Evolutionary conservation across 2,888 invertebrate genomes (phyloP).

Genomic region (Drosophila maculinotata): DNA sequence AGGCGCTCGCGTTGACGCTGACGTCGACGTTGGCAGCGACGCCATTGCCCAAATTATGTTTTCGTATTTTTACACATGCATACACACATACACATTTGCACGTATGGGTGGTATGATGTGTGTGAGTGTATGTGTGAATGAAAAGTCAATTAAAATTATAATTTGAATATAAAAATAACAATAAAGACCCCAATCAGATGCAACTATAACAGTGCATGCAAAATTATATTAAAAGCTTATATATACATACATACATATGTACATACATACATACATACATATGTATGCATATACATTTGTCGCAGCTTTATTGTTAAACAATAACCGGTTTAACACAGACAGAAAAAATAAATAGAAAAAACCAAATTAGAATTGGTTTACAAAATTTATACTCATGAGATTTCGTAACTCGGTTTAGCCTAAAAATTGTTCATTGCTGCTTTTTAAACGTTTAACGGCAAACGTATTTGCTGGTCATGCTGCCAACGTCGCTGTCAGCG

Average conservation of each 20-base stretch:
- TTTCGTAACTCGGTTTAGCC: slow-evolving; percentile 1
- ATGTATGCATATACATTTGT: neutral
- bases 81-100: neutral
- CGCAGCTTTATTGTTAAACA: slow-evolving; percentile 1
- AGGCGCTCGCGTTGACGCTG: slow-evolving; percentile 39
- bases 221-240: neutral
- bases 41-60: slow-evolving; percentile 67
- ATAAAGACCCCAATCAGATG: slow-evolving; percentile 2
- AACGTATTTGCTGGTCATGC: slow-evolving; percentile 13
- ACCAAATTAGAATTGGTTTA: neutral
- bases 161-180: slow-evolving; percentile 11
- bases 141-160: slow-evolving; percentile 37
- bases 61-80: slow-evolving; percentile 25
- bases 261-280: no score
- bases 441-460: slow-evolving; percentile 32
- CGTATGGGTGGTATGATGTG: neutral
- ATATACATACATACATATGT: neutral
- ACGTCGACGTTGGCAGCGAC: slow-evolving; percentile 62
- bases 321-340: neutral
- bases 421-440: neutral
- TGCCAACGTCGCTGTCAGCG: slow-evolving; percentile 1
- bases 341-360: neutral
- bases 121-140: slow-evolving; percentile 30
- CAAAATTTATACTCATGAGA: neutral
- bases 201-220: slow-evolving; percentile 8